Conservation (phyloP, 2,113 vertebrate genomes). For the Sinocyclocheilus anophthalmus region DNA sequence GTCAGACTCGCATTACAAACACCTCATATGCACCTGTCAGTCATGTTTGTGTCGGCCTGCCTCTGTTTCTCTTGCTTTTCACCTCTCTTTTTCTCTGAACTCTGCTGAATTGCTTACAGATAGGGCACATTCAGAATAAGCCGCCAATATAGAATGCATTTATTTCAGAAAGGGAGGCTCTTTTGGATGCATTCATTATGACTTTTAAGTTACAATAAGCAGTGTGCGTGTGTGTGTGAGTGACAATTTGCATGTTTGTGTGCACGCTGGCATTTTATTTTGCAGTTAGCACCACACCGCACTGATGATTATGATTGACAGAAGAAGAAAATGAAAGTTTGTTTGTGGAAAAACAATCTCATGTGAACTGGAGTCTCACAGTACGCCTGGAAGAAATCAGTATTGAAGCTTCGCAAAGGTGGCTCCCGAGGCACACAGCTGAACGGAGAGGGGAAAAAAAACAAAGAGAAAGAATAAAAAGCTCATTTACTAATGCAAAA, state of each 20-base stretch:
- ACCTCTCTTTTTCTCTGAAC: background rate
- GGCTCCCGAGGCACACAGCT: slow-evolving; percentile 3
- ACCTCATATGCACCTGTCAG: background rate
- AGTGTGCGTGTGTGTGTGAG: background rate
- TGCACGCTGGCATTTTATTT: slow-evolving; percentile 29
- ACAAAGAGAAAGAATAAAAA: slow-evolving; percentile 55
- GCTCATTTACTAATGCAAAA: slow-evolving; percentile 64
- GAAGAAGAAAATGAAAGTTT: slow-evolving; percentile 57
- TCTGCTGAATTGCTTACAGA: slow-evolving; percentile 26
- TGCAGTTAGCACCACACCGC: slow-evolving; percentile 31
- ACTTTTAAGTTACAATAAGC: slow-evolving; percentile 14
- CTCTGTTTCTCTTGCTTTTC: background rate
- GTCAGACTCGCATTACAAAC: slow-evolving; percentile 65
- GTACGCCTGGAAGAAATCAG: slow-evolving; percentile 30
- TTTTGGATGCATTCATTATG: slow-evolving; percentile 39
- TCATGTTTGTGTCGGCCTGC: background rate
- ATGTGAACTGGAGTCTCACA: slow-evolving; percentile 31
- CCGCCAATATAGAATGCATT: background rate
- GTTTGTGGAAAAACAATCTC: slow-evolving; percentile 46
- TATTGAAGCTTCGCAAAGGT: slow-evolving; percentile 23
- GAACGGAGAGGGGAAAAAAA: slow-evolving; percentile 4
- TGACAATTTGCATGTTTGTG: slow-evolving; percentile 33
- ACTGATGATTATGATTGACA: slow-evolving; percentile 58
- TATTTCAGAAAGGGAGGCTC: background rate
- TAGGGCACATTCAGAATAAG: background rate